Evolutionary conservation across 2,113 vertebrate genomes (phyloP).

Genomic region (Syrmaticus mikado): DNA sequence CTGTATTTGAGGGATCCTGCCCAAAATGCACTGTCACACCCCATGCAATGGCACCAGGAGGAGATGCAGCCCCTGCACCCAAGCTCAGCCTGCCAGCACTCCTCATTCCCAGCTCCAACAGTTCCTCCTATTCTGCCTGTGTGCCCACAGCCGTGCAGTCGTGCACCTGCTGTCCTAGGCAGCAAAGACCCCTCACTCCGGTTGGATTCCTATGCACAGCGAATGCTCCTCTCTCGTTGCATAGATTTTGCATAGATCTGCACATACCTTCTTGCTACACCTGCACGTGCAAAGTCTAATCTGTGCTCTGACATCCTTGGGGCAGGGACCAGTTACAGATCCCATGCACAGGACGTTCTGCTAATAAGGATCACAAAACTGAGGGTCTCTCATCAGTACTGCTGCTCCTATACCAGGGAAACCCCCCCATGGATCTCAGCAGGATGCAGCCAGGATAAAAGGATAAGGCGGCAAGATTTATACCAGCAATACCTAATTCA

Average conservation of each 20-base stretch:
- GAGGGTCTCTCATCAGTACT: not conserved
- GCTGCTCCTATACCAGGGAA: not conserved
- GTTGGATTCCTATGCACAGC: not conserved
- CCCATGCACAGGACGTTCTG: not conserved
- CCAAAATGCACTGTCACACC: not conserved
- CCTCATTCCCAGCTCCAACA: not conserved
- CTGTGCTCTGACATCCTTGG: not conserved
- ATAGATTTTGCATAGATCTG: not conserved
- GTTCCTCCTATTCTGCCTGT: not conserved
- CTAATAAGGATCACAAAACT: not conserved
- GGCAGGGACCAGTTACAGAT: not conserved
- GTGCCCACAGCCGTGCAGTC: not conserved
- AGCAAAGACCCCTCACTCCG: not conserved
- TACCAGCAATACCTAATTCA: constrained; percentile 43
- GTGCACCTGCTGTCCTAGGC: fast-evolving
- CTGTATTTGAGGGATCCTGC: fast-evolving
- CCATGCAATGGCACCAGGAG: not conserved
- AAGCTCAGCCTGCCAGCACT: not conserved
- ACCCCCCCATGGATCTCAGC: not conserved
- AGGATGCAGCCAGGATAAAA: not conserved
- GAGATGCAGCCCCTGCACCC: not conserved
- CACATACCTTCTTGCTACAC: not conserved
- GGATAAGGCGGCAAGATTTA: constrained; percentile 40
- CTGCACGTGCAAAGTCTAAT: fast-evolving
- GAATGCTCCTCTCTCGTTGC: not conserved